These are phyloP conservation scores for Centrocercus urophasianus DNA, from an alignment of 2,113 vertebrate genomes.

Conservation along the genomic window DNA sequence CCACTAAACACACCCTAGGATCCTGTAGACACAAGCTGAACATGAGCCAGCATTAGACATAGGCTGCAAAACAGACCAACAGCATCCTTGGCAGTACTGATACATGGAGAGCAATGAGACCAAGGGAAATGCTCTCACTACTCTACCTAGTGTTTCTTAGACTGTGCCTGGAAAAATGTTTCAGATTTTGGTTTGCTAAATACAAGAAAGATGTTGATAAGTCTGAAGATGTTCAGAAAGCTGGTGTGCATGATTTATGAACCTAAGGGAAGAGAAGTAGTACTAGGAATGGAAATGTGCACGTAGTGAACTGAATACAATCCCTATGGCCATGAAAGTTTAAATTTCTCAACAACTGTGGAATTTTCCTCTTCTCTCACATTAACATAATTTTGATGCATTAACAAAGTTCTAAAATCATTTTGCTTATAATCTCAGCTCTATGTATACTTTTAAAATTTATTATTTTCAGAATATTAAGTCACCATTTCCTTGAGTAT, in stretches of 20 bases:
- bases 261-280: not conserved
- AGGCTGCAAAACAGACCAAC: rapidly evolving
- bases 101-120: not conserved
- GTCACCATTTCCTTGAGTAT: not conserved
- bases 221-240: not conserved
- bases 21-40: not conserved
- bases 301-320: not conserved
- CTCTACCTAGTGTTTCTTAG: not conserved
- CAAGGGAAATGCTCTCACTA: not conserved
- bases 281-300: not conserved
- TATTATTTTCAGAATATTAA: not conserved
- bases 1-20: not conserved
- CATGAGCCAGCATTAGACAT: not conserved
- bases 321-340: not conserved
- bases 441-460: rapidly evolving
- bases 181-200: not conserved
- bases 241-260: not conserved
- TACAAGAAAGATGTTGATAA: not conserved
- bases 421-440: not conserved
- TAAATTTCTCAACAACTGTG: not conserved
- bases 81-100: rapidly evolving
- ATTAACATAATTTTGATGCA: not conserved
- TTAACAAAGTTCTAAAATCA: not conserved
- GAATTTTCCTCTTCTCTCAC: not conserved
- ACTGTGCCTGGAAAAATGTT: not conserved